Evolutionary conservation across 1,140 invertebrate genomes (phyloP).

Genomic region (Drosophila nasuta): DNA sequence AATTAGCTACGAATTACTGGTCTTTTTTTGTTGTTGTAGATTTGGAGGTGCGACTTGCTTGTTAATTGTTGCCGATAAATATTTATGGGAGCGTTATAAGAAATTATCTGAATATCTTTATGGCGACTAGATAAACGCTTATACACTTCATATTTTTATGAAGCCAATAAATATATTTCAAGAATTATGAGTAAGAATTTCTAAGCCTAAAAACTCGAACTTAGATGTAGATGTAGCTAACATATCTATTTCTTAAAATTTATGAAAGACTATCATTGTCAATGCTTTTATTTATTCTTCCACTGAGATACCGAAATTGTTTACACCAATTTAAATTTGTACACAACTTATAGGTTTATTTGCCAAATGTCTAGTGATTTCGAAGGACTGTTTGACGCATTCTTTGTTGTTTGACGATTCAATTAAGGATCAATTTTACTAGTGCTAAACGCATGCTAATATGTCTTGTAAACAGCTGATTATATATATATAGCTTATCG

Average conservation of each 20-base stretch:
- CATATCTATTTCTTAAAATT: no score
- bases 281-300: no score
- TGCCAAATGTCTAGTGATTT: no score
- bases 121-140: background rate
- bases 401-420: background rate
- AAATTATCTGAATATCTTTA: conserved; percentile 4
- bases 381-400: background rate
- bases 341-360: background rate
- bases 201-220: no score
- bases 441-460: conserved; percentile 17
- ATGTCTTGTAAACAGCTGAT: background rate
- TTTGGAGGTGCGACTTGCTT: conserved; percentile 18
- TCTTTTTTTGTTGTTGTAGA: background rate
- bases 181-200: no score
- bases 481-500: background rate
- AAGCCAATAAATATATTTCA: background rate
- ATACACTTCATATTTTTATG: background rate
- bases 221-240: no score
- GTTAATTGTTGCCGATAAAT: conserved; percentile 13
- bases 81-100: background rate
- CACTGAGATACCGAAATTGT: no score
- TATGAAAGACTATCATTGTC: no score
- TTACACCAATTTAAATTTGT: background rate
- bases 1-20: conserved; percentile 18
- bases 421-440: background rate